phyloP scores from a whole-genome alignment of 2,888 invertebrate species.

The Timandra comae region DNA sequence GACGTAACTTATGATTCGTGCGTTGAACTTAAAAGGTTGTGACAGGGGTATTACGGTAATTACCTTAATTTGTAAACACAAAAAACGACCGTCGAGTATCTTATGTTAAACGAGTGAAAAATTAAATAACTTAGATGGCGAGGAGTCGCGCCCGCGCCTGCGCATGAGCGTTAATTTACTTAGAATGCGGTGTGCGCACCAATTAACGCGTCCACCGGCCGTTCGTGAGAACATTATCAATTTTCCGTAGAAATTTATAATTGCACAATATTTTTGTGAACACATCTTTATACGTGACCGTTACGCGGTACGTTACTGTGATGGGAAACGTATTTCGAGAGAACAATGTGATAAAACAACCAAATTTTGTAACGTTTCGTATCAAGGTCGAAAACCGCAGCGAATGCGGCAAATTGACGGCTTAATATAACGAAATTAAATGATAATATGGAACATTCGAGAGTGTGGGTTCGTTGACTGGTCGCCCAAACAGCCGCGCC shows the following conservation, averaged over 20 bases:
- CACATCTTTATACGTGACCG: conserved; percentile 27
- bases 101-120: conserved; percentile 46
- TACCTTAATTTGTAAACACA: conserved; percentile 71
- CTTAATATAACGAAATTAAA: no score
- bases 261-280: conserved; percentile 32
- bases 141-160: conserved; percentile 8
- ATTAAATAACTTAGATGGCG: conserved; percentile 41
- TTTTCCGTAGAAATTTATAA: conserved; percentile 42
- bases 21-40: conserved; percentile 73
- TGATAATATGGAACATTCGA: no score
- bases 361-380: conserved; percentile 16
- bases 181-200: conserved; percentile 37
- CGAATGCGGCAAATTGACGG: no score
- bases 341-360: conserved; percentile 3
- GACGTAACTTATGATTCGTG: conserved; percentile 46
- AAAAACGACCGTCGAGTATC: conserved; percentile 53
- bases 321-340: conserved; percentile 6
- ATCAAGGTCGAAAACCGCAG: conserved; percentile 4
- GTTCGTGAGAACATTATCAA: conserved; percentile 41
- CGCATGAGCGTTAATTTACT: conserved; percentile 13
- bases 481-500: conserved; percentile 43
- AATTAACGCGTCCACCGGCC: conserved; percentile 35
- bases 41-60: conserved; percentile 69
- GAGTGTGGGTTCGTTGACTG: conserved; percentile 47
- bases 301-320: conserved; percentile 24